Evolutionary conservation across 2,888 invertebrate species (phyloP), one percentile per base, ranked within the genome.

Genomic region (Synanthedon formicaeformis): DNA sequence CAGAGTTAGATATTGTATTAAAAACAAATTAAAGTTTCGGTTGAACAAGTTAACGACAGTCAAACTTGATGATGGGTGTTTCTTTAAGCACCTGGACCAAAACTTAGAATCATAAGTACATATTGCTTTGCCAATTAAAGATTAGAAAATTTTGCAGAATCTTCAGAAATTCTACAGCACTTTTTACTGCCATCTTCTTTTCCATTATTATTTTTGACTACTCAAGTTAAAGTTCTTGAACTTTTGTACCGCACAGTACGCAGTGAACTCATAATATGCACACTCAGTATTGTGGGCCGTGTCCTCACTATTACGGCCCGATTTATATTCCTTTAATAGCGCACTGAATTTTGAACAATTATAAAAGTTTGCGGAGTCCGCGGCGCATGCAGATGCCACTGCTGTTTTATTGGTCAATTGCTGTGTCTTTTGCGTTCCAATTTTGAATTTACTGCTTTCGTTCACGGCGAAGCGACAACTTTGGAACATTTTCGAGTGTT

Each of bases 251-350:
- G 16, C 12, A 16, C 18, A 49, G 11, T 16, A 13, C 18, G 49
- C 12, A 49, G 49, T 49, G 13, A 49, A 56, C 59, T 67, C 64
- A 68, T 69, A 72, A 67, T 64, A 67, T 65, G 66, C 67, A 63
- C 69, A 64, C 57, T 53, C 66, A 64, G 75, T 74, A 82, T 83
- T 83, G 80, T 80, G 73, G 67, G 69, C 69, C 73, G 66, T 76
- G 80, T 83, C 80, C 73, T 68, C 79, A 73, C 79, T 80, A 79
- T 80, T 81, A 73, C 72, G 70, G 69, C 60, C 66, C 73, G 75
- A 79, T 79, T 80, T 81, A 81, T 81, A 76, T 75, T 69, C 75
- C 78, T 71, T 72, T 79, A 77, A 73, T 73, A 67, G 74, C 70
- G 64, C 60, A 63, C 58, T 53, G 66, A 64, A 67, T 75, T 78